Percentiles rank a stretch among this genome's conserved stretches.
Conservation (phyloP, 1,140 invertebrate genomes). For the Arctopsyche grandis region DNA sequence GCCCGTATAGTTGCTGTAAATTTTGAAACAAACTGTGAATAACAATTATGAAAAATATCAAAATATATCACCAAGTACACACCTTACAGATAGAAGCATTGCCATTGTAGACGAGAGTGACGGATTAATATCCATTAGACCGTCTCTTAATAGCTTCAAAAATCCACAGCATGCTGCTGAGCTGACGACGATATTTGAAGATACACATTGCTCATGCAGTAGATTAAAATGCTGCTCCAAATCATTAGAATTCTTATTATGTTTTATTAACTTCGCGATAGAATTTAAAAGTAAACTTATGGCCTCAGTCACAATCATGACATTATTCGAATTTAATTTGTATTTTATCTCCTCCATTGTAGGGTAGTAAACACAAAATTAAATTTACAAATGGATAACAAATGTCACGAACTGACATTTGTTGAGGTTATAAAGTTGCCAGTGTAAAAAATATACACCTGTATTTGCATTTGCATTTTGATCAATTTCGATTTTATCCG, state of each 20-base stretch:
- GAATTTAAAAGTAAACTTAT: conserved; percentile 26
- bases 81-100: conserved; percentile 5
- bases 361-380: too few species aligned
- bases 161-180: conserved; percentile 8
- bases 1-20: conserved; percentile 29
- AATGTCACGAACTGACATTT: too few species aligned
- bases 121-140: not conserved
- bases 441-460: too few species aligned
- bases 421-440: too few species aligned
- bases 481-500: not conserved
- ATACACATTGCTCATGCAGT: conserved; percentile 1
- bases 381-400: too few species aligned
- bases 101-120: not conserved
- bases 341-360: conserved; percentile 36
- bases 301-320: conserved; percentile 12
- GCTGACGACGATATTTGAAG: not conserved
- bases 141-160: not conserved
- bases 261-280: not conserved
- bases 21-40: conserved; percentile 3
- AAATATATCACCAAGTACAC: conserved; percentile 16
- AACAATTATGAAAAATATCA: not conserved
- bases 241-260: not conserved
- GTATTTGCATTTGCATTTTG: too few species aligned
- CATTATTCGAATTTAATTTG: conserved; percentile 27
- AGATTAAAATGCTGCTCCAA: not conserved